These are phyloP conservation scores for Simalia tracyae DNA, from an alignment of 2,797 vertebrate species.

Conservation along the genomic window DNA sequence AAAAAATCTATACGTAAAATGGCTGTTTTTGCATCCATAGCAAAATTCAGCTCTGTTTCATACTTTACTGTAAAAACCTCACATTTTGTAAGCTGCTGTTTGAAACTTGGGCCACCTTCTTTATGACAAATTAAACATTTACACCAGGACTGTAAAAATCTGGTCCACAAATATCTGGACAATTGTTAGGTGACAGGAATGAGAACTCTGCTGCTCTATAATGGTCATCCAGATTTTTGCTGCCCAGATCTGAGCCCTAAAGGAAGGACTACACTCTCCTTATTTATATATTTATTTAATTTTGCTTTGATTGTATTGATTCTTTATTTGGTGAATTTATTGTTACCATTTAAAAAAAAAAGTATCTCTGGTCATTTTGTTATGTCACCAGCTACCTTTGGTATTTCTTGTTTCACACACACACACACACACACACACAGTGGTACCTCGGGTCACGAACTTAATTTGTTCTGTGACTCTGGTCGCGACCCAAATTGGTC, in stretches of 20 bases:
- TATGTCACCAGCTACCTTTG: neutral
- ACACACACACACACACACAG: too few species aligned
- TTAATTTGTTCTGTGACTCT: too few species aligned
- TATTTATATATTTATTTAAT: neutral
- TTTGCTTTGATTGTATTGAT: neutral
- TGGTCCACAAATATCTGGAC: too few species aligned
- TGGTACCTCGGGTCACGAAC: too few species aligned
- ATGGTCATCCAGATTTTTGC: too few species aligned
- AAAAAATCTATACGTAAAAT: neutral
- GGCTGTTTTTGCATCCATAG: conserved; percentile 12
- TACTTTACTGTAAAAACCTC: neutral
- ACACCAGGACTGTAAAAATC: too few species aligned
- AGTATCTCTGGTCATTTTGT: neutral
- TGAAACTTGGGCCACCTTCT: neutral
- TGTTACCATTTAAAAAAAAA: too few species aligned
- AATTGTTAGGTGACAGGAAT: too few species aligned
- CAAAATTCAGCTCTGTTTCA: neutral
- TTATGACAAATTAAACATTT: neutral
- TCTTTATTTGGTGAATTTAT: too few species aligned
- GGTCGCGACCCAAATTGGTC: too few species aligned
- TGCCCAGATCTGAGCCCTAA: too few species aligned
- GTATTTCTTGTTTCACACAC: neutral
- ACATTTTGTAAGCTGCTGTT: neutral
- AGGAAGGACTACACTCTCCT: neutral
- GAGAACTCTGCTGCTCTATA: too few species aligned